Base-by-base conservation (phyloP, 2,888 invertebrate species). In the Caenorhabditis wallacei region DNA sequence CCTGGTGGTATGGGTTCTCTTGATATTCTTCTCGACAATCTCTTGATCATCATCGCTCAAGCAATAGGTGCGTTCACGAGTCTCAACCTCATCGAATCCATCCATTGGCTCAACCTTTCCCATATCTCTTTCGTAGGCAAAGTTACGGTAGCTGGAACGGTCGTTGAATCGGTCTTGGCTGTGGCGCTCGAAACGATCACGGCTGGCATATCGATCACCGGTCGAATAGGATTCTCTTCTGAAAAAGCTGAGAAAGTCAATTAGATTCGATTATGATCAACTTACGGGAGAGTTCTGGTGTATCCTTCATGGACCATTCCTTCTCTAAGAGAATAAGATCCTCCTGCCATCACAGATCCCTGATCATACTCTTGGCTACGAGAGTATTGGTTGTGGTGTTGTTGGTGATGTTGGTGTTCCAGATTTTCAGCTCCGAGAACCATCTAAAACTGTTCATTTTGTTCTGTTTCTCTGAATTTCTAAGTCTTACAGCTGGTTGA, bases 61-160 rank as follows among this genome's bases (percentile, higher is more conserved):
- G 26, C 84, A 86, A 53, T 85, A 83, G 7, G 79, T 78, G 13
- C 83, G 48, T 56, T 86, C 86, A 13, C 86, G 80, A 26, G 86
- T 86, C 48, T 86, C 86, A 16, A 86, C 83, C 69, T 86, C 84
- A 78, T 86, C 86, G 37, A 72, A 86, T 22, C 86, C 86, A 30
- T 80, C 80, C 72, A 86, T 54, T 48, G 86, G 86, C 43, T 84
- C 86, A 1, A 86, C 86, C 57, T 83, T 54, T 70, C 84, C 86
- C 83, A 86, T 82, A 57, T 86, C 86, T 35, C 86, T 61, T 37
- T 86, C 86, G 53, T 84, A 86, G 30, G 84, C 86, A 54, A 78
- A 86, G 63, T 86, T 86, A 10, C 86, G 63, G 53, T 84, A 86
- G 59, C 86, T 86, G 51, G 82, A 81, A 8, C 86, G 78, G 51